Evolutionary conservation across 2,888 invertebrate species (phyloP), one percentile per base, ranked within the genome.

Genomic region (Plebejus anna): DNA sequence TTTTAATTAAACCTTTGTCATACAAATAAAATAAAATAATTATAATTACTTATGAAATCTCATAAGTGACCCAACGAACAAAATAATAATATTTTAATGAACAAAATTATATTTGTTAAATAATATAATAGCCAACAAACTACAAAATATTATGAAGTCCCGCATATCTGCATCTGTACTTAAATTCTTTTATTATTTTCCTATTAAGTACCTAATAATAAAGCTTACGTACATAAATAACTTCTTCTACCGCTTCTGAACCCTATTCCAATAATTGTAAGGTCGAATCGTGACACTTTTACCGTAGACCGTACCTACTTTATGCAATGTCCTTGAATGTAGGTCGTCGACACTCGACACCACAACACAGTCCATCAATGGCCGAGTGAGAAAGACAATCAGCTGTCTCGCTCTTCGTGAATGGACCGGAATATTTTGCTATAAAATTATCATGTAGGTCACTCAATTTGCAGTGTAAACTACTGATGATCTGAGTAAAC

Each of bases 341-440:
- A 36, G 66, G 66, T 66, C 66, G 13, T 66, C 66, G 66, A 66
- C 66, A 66, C 66, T 66, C 66, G 66, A 66, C 32, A 66, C 32
- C 32, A 16, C 32, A 66, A 66, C 66, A 66, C 66, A 66, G 66
- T 66, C 66, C 16, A 32, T 66, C 66, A 66, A 32, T 66, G 32
- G 6, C 32, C 32, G 73, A 73, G 55, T 16, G 73, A 73, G 73
- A 73, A 32, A 28, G 47, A 16, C 5, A 11, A 22, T 55, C 73
- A 16, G 47, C 22, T 73, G 73, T 73, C 55, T 72, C 72, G 22
- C 66, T 66, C 55, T 51, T 28, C 22, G 28, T 73, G 73, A 73
- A 73, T 73, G 55, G 55, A 13, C 55, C 73, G 71, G 73, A 73
- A 73, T 51, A n/a, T 55, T 71, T 42, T 71, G 38, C 42, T 42